Conservation (phyloP, 2,797 vertebrate genomes). For the Acropternis orthonyx region DNA sequence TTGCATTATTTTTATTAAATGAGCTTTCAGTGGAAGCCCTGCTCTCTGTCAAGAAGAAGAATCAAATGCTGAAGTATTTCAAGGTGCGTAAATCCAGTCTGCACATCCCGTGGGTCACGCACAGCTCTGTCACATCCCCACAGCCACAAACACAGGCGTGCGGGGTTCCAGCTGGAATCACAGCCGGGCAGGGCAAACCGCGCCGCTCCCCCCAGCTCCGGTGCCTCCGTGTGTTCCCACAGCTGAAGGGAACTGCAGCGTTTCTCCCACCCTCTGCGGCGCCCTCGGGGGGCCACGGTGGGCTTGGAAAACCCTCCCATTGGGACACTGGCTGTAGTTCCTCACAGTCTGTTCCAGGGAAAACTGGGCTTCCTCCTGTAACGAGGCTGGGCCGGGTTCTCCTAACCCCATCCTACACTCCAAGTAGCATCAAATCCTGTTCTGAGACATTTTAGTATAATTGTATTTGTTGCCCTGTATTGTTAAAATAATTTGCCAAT, state of each 20-base stretch:
- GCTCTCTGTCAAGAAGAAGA: slow-evolving; percentile 57
- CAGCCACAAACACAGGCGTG: not conserved
- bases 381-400: not conserved
- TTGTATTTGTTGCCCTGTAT: not conserved
- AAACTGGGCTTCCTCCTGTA: not conserved
- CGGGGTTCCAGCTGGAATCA: not conserved
- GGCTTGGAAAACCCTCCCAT: too few species aligned
- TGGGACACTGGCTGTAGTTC: not conserved
- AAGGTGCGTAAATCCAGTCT: not conserved
- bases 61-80: not conserved
- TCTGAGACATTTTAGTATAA: not conserved
- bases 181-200: rapidly evolving
- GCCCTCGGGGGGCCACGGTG: too few species aligned
- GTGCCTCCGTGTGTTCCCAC: rapidly evolving
- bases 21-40: slow-evolving; percentile 62
- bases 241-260: rapidly evolving
- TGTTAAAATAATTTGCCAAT: not conserved
- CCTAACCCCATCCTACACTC: rapidly evolving
- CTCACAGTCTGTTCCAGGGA: not conserved
- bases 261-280: not conserved
- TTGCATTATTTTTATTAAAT: slow-evolving; percentile 80
- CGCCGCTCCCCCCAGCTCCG: not conserved
- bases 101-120: not conserved
- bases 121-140: not conserved
- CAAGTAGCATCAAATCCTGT: not conserved